Base-by-base conservation (phyloP, 2,888 invertebrate species). In the Stegophylla sp. region DNA sequence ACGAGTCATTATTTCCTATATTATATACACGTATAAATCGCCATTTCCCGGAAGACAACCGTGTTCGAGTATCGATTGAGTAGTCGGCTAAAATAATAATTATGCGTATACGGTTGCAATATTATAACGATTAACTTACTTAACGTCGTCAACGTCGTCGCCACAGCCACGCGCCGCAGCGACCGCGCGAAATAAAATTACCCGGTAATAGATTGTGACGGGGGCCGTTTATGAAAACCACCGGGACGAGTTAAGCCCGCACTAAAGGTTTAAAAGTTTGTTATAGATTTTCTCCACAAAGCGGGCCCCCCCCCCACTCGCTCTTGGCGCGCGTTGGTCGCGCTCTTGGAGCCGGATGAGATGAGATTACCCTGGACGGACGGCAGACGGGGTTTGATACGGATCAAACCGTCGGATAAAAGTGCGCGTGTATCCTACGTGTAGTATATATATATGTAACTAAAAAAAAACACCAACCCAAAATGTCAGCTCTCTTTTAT, bases 361-460 rank as follows among this genome's bases (percentile, higher is more conserved):
- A 43, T 26, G 43, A 45, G 73, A 74, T 73, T 73, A 73, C 28
- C 10, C 56, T n/a, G n/a, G 13, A 28, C n/a, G 26, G 23, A 73
- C 41, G 26, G 45, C 53, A 53, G 53, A 45, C 26, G 26, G 13
- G 26, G 15, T 34, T 26, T 26, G 26, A 61, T 28, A 61, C 20
- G 71, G 73, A 73, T 73, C 26, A 73, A 59, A 61, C 45, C 7
- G 45, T 20, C 61, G 41, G 72, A 72, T 72, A 72, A 56, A 72
- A 45, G 43, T 4, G 1, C 34, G 20, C 34, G 15, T 20, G 34
- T 15, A 69, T n/a, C 7, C n/a, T n/a, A 45, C 13, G n/a, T n/a
- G n/a, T n/a, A n/a, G 15, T 53, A 43, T 43, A 43, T 43, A 43
- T 43, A 43, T 43, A 43, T 43, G 10, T 45, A 23, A 12, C 20